These are phyloP conservation scores for Carcina quercana DNA, from an alignment of 2,888 invertebrate species.

Conservation along the genomic window DNA sequence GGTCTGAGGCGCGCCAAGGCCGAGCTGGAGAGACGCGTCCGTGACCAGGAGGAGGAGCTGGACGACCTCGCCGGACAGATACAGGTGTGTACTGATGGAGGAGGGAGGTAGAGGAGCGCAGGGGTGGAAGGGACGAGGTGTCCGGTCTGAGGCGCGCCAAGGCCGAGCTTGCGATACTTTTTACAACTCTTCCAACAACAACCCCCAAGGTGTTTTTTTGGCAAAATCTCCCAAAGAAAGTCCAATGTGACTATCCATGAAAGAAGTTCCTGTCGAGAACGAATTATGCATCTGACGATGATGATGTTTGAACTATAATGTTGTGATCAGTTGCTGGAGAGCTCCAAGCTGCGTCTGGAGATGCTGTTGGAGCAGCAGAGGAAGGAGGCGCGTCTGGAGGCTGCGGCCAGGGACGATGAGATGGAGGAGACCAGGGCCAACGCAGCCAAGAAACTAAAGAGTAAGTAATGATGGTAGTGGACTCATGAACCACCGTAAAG, in stretches of 20 bases:
- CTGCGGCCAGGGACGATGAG: slow-evolving; percentile 94
- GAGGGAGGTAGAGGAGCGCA: not conserved
- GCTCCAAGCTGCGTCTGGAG: slow-evolving; percentile 93
- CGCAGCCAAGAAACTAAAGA: slow-evolving; percentile 93
- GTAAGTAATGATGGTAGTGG: no score
- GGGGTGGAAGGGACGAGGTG: not conserved
- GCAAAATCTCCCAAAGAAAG: no score
- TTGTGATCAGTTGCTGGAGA: slow-evolving; percentile 83
- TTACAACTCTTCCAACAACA: no score
- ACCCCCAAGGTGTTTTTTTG: no score
- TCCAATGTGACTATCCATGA: no score
- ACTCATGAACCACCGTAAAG: no score
- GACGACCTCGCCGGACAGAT: slow-evolving; percentile 96
- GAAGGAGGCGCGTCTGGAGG: slow-evolving; percentile 92
- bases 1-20: slow-evolving; percentile 87
- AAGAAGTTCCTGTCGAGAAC: not conserved
- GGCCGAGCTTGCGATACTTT: no score
- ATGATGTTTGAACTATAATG: not conserved
- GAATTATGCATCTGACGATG: not conserved
- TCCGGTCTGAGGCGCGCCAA: slow-evolving; percentile 1
- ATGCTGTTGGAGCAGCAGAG: slow-evolving; percentile 95
- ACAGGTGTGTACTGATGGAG: slow-evolving; percentile 46
- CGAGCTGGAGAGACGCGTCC: slow-evolving; percentile 88
- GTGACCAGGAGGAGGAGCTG: slow-evolving; percentile 95
- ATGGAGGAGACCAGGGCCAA: slow-evolving; percentile 93